Conservation (phyloP, 2,888 invertebrate species). For the Cepaea hortensis region DNA sequence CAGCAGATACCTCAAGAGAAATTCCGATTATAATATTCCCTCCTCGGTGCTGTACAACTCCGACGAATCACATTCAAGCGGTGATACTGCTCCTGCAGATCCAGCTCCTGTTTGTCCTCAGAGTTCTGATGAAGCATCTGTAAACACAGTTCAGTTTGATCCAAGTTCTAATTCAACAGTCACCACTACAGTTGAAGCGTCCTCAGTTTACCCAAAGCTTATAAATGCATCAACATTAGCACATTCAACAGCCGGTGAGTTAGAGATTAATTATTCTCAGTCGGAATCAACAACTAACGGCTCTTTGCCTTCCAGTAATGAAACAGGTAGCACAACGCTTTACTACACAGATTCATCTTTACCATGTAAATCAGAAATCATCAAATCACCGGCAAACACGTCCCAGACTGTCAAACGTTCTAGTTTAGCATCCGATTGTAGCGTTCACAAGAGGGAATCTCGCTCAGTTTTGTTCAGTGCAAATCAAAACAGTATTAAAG, state of each 20-base stretch:
- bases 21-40: conserved; percentile 29
- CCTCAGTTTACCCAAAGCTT: neutral
- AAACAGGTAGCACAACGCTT: neutral
- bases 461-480: neutral
- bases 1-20: conserved; percentile 23
- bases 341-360: neutral
- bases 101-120: neutral
- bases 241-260: neutral
- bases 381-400: neutral
- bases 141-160: neutral
- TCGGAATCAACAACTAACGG: neutral
- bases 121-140: neutral
- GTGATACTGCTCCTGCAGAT: neutral
- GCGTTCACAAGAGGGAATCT: neutral
- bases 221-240: neutral
- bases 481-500: conserved; percentile 2
- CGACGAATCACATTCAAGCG: conserved; percentile 18
- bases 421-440: neutral
- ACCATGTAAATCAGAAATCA: neutral
- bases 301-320: neutral
- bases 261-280: neutral
- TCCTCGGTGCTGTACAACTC: conserved; percentile 17
- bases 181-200: neutral
- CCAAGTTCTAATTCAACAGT: neutral
- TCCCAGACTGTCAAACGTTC: neutral